Conservation (phyloP, 2,797 vertebrate species). For the Trachurus trachurus region DNA sequence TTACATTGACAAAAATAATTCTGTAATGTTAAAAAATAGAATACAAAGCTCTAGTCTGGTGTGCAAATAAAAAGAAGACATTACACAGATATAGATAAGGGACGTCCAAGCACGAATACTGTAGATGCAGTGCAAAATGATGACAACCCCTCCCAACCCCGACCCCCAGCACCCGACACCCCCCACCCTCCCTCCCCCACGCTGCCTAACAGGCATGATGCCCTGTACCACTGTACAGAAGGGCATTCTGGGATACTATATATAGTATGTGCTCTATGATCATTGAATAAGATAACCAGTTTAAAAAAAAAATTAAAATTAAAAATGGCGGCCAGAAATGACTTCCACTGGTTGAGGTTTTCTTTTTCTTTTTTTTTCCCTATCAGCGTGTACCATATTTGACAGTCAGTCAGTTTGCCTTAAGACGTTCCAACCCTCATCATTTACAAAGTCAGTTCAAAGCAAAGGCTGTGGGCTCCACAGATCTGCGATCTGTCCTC, state of each 20-base stretch:
- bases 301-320: conserved; percentile 50
- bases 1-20: conserved; percentile 88
- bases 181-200: neutral
- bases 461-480: conserved; percentile 62
- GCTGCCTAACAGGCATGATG: conserved; percentile 67
- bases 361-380: conserved; percentile 17
- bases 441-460: conserved; percentile 71
- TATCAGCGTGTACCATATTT: conserved; percentile 60
- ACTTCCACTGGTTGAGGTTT: conserved; percentile 79
- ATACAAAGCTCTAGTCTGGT: conserved; percentile 87
- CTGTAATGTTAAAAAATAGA: conserved; percentile 88
- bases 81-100: conserved; percentile 85
- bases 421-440: conserved; percentile 57
- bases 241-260: conserved; percentile 76
- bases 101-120: conserved; percentile 86
- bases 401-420: conserved; percentile 58
- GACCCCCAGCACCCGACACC: neutral
- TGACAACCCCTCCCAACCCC: conserved; percentile 62
- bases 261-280: conserved; percentile 81
- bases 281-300: conserved; percentile 69
- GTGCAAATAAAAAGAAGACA: conserved; percentile 88
- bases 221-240: conserved; percentile 67
- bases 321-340: conserved; percentile 75
- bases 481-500: conserved; percentile 67
- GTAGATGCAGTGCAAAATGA: conserved; percentile 87